Base-by-base conservation (phyloP, 2,888 invertebrate genomes). In the Noctua janthe region DNA sequence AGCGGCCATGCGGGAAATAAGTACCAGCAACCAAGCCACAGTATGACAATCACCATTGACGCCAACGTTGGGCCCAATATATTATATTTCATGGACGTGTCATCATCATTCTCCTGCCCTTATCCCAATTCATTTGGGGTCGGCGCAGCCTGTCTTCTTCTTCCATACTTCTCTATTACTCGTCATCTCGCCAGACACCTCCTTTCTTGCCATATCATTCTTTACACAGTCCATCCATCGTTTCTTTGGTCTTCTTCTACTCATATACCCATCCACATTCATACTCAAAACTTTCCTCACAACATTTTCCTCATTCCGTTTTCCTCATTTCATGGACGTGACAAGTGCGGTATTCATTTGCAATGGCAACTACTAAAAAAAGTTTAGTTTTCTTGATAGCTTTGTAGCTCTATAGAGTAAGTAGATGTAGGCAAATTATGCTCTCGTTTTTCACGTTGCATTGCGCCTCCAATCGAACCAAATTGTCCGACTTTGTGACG, bases 1-100 rank as follows among this genome's bases (percentile, higher is more conserved):
- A 49, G 47, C 13, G 47, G 47, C 47, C 64, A 17, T 35, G 64
- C 17, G 7, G 15, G 35, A 64, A 4, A 35, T 35, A 35, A 35
- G 35, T 35, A 17, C 35, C 35, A 29, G 62, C 8, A 35, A 35
- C 17, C 17, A 64, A 20, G 17, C 20, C 35, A 17, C 17, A 64
- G 64, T 80, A 84, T 74, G 29, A 29, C 29, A 29, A 29, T 29
- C 29, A 29, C 29, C 29, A 66, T 64, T 71, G 83, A 67, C 51
- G 72, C 64, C 49, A 73, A 66, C 73, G 76, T 80, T 70, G 77
- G 67, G 72, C 66, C 62, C 35, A 78, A 88, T 88, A 85, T 85
- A 90, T 86, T 85, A 90, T 86, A 83, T 86, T 90, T 90, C 89
- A 90, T 85, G 75, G 78, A 67, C 74, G 72, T 78, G 77, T 84